phyloP scores from a whole-genome alignment of 2,797 vertebrate genomes.

The Pipistrellus pipistrellus region DNA sequence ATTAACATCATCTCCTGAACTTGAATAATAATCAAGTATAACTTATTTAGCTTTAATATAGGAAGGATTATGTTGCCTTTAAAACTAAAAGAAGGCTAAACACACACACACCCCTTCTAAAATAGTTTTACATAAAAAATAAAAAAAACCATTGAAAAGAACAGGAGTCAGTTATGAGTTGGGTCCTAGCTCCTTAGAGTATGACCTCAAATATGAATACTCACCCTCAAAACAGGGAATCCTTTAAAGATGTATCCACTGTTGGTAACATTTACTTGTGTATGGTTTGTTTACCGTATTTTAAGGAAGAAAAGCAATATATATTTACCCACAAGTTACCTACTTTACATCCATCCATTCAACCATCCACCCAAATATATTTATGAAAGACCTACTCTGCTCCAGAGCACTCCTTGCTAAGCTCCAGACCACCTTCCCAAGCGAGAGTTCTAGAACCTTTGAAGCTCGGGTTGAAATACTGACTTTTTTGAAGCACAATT shows the following conservation, averaged over 20 bases:
- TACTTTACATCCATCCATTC: background rate
- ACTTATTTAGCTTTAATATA: constrained; percentile 43
- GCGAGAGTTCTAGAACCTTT: background rate
- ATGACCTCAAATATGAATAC: background rate
- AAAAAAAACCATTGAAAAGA: background rate
- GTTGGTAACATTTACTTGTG: background rate
- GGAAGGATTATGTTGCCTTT: background rate
- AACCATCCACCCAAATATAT: background rate
- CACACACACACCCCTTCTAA: background rate
- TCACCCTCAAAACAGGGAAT: background rate
- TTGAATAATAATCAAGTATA: background rate
- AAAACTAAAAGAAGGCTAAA: background rate
- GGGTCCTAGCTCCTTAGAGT: background rate
- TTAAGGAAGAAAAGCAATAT: background rate
- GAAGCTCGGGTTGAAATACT: background rate
- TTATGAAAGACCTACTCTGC: background rate
- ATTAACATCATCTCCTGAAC: background rate
- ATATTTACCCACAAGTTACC: background rate
- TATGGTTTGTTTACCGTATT: background rate
- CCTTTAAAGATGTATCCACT: background rate
- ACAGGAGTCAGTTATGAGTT: background rate
- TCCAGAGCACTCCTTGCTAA: background rate
- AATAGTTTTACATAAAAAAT: background rate
- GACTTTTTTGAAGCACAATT: constrained; percentile 14
- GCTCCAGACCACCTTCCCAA: background rate